Conservation (phyloP, 1,140 invertebrate species). For the Macrobrachium rosenbergii region DNA sequence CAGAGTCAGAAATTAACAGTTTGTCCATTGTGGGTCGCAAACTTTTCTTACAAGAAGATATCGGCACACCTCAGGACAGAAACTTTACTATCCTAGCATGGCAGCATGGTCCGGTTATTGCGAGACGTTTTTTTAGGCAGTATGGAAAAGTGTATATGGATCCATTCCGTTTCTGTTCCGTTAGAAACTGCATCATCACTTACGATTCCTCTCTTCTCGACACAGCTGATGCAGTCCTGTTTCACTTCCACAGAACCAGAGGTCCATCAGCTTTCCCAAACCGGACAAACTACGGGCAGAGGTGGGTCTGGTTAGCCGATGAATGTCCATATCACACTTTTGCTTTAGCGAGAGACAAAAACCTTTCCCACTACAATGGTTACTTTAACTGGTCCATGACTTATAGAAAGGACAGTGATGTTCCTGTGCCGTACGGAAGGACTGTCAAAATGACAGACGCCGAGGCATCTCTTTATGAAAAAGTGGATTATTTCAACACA, state of each 20-base stretch:
- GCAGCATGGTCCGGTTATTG: constrained; percentile 65
- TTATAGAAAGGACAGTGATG: constrained; percentile 78
- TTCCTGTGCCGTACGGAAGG: constrained; percentile 79
- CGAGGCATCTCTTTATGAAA: constrained; percentile 13
- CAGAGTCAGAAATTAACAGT: constrained; percentile 22
- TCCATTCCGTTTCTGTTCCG: constrained; percentile 75
- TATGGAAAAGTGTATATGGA: constrained; percentile 66
- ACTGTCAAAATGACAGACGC: constrained; percentile 69
- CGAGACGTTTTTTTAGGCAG: constrained; percentile 65
- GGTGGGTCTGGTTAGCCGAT: constrained; percentile 77
- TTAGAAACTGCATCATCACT: constrained; percentile 73
- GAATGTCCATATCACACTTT: constrained; percentile 76
- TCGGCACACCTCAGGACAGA: constrained; percentile 39
- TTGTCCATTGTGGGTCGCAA: constrained; percentile 60
- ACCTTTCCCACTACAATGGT: constrained; percentile 72
- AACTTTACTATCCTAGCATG: constrained; percentile 67
- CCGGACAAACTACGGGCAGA: constrained; percentile 70
- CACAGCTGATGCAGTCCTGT: constrained; percentile 74
- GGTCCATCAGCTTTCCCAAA: constrained; percentile 69
- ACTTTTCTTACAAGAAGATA: constrained; percentile 56
- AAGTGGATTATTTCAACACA: constrained; percentile 48
- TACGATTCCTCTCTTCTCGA: constrained; percentile 70
- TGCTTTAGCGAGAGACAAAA: constrained; percentile 66
- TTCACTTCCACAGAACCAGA: constrained; percentile 75
- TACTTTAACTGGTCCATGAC: constrained; percentile 85